These are phyloP conservation scores for Pelecanus crispus DNA, from an alignment of 2,113 vertebrate genomes.

Conservation along the genomic window DNA sequence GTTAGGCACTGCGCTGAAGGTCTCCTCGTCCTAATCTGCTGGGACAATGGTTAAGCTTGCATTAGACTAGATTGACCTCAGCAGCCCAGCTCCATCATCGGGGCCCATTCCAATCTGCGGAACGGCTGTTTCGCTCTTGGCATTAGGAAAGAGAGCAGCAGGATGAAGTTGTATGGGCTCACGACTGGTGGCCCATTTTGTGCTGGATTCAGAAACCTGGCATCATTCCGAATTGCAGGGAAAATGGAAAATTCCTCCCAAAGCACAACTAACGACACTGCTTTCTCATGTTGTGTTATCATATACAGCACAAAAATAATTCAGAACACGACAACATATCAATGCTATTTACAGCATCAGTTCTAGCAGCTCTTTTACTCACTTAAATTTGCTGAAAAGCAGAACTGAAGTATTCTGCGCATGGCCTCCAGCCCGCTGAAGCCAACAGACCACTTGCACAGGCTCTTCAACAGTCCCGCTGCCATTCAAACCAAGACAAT, in stretches of 20 bases:
- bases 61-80: not conserved
- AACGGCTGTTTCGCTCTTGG: not conserved
- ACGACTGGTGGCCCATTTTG: not conserved
- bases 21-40: not conserved
- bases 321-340: not conserved
- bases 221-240: not conserved
- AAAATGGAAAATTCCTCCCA: not conserved
- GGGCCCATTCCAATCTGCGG: not conserved
- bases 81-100: not conserved
- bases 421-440: not conserved
- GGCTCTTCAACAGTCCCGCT: too few relatives aligned
- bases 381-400: not conserved
- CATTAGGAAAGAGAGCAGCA: not conserved
- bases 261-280: not conserved
- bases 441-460: not conserved
- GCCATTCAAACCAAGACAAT: not conserved
- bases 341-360: not conserved
- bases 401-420: not conserved
- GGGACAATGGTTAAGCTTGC: not conserved
- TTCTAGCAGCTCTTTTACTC: not conserved
- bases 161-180: not conserved
- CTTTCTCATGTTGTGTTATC: rapidly evolving
- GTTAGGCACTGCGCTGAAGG: not conserved
- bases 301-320: not conserved
- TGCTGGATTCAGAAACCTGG: not conserved